A percentile compares a stretch with the other conserved stretches of the same genome.
These are phyloP conservation scores for Nemapogon koenigi DNA, from an alignment of 2,888 invertebrate genomes.

Conservation along the genomic window DNA sequence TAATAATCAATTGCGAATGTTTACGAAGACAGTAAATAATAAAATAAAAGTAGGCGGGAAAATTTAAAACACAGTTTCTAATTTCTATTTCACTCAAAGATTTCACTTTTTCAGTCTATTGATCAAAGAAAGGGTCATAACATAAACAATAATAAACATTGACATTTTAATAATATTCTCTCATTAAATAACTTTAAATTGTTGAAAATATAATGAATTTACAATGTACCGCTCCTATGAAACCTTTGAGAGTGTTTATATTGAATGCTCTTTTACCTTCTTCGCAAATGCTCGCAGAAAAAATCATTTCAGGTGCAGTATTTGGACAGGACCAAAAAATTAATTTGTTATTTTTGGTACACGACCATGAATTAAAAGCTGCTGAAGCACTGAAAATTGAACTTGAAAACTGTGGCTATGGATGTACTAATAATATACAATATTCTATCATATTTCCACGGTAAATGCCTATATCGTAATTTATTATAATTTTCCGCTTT, in stretches of 20 bases:
- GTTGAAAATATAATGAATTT: constrained; percentile 40
- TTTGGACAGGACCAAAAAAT: constrained; percentile 36
- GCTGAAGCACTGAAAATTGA: constrained; percentile 32
- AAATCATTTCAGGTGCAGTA: constrained; percentile 36
- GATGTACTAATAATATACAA: constrained; percentile 30
- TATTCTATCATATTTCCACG: constrained; percentile 39
- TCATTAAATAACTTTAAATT: too few relatives aligned
- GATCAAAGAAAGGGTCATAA: too few relatives aligned
- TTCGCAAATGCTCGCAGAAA: constrained; percentile 29
- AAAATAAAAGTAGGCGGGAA: too few relatives aligned
- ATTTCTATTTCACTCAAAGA: too few relatives aligned
- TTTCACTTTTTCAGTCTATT: too few relatives aligned
- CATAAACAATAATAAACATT: too few relatives aligned
- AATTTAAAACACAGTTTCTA: too few relatives aligned
- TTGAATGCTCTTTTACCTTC: constrained; percentile 35
- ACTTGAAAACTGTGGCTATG: constrained; percentile 32
- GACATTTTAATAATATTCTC: too few relatives aligned
- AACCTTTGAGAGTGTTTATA: constrained; percentile 35
- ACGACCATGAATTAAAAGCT: constrained; percentile 29
- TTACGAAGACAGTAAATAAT: too few relatives aligned
- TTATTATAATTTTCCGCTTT: too few relatives aligned
- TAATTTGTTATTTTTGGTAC: constrained; percentile 37
- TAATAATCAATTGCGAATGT: too few relatives aligned
- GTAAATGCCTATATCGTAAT: too few relatives aligned
- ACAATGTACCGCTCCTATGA: constrained; percentile 21